A percentile compares a stretch with the other conserved stretches of the same genome.
phyloP scores from a whole-genome alignment of 2,888 invertebrate genomes.

The Tricholauxania praeusta region DNA sequence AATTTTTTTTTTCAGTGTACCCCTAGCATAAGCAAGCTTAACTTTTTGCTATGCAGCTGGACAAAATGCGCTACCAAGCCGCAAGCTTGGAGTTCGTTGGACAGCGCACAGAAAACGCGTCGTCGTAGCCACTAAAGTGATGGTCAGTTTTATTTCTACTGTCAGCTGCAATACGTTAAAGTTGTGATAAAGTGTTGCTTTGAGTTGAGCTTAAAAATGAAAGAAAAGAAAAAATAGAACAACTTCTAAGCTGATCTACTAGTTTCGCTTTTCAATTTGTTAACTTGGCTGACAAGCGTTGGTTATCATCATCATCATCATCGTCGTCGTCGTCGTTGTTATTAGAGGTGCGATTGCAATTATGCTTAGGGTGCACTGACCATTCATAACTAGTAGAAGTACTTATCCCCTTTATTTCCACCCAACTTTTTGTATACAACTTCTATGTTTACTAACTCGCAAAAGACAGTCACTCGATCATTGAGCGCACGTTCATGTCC shows the following conservation, averaged over 20 bases:
- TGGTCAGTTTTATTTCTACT: conserved; percentile 32
- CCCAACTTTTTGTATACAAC: neutral
- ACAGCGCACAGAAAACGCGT: neutral
- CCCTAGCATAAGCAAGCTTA: neutral
- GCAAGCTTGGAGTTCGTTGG: neutral
- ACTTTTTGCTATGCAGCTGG: too few species aligned
- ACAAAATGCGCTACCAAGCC: neutral
- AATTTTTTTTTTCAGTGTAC: neutral
- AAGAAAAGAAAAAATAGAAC: too few species aligned
- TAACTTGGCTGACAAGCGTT: conserved; percentile 60
- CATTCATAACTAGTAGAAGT: conserved; percentile 34
- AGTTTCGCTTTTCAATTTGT: conserved; percentile 55
- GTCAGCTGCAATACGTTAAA: conserved; percentile 22
- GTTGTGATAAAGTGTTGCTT: conserved; percentile 21
- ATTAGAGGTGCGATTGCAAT: conserved; percentile 58
- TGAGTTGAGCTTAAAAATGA: neutral
- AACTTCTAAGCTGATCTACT: conserved; percentile 21
- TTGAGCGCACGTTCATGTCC: too few species aligned
- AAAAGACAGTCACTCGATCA: too few species aligned
- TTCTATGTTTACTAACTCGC: too few species aligned
- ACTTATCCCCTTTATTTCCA: neutral
- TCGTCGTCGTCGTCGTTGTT: neutral
- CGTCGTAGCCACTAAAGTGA: conserved; percentile 24
- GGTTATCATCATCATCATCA: too few species aligned
- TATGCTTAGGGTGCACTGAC: conserved; percentile 53